Percentiles rank a stretch among this genome's conserved stretches.
Conservation (phyloP, 2,797 vertebrate genomes). For the Danio choprae region DNA sequence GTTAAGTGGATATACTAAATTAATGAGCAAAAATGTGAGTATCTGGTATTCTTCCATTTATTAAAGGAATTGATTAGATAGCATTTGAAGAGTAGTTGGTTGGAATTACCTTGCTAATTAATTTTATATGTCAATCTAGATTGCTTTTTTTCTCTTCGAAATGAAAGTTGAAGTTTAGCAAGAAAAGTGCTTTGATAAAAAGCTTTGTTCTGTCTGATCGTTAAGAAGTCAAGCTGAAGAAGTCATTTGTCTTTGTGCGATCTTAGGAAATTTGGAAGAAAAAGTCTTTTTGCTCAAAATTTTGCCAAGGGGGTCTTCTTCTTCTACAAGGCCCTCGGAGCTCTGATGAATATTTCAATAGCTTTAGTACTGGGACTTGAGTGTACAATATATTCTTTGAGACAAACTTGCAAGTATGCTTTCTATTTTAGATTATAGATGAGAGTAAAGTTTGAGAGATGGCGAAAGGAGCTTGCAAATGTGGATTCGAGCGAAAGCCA, state of each 20-base stretch:
- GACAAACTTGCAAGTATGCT: background rate
- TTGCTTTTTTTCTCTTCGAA: background rate
- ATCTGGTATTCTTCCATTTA: slow-evolving; percentile 25
- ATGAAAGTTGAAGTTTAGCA: background rate
- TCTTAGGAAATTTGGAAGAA: slow-evolving; percentile 7
- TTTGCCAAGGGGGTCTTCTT: slow-evolving; percentile 17
- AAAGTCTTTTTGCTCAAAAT: slow-evolving; percentile 25
- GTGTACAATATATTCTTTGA: slow-evolving; percentile 45
- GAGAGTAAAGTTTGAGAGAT: slow-evolving; percentile 5
- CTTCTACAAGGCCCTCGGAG: slow-evolving; percentile 29
- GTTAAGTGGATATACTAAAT: slow-evolving; percentile 19
- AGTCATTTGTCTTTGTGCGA: slow-evolving; percentile 6
- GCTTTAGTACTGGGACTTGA: slow-evolving; percentile 32
- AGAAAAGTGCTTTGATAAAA: background rate
- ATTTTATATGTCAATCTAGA: background rate
- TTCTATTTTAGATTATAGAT: background rate
- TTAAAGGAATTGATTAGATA: slow-evolving; percentile 17
- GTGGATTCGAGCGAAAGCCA: background rate
- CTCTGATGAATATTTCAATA: slow-evolving; percentile 53
- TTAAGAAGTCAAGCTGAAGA: background rate
- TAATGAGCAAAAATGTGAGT: slow-evolving; percentile 11
- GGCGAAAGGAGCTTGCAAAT: slow-evolving; percentile 12
- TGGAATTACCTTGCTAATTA: slow-evolving; percentile 25
- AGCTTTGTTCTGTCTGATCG: slow-evolving; percentile 6
- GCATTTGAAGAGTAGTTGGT: slow-evolving; percentile 9